Evolutionary conservation across 2,888 invertebrate genomes (phyloP).

Genomic region (Parnassius smintheus): DNA sequence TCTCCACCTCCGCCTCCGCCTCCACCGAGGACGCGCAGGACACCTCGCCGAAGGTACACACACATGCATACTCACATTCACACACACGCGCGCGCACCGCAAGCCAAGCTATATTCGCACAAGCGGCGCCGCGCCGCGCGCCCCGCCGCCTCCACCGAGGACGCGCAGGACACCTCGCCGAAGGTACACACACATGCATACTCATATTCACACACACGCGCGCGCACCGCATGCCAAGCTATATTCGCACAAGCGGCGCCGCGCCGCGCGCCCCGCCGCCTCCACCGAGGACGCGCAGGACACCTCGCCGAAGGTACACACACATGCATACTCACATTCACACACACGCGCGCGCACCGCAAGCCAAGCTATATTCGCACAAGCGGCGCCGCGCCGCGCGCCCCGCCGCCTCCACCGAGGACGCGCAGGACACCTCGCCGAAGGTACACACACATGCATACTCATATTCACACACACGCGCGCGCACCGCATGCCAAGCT

Average conservation of each 20-base stretch:
- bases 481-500: slow-evolving; percentile 38
- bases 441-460: slow-evolving; percentile 46
- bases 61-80: neutral
- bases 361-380: slow-evolving; percentile 52
- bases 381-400: slow-evolving; percentile 60
- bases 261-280: slow-evolving; percentile 44
- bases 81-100: neutral
- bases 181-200: slow-evolving; percentile 46
- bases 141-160: slow-evolving; percentile 48
- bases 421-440: slow-evolving; percentile 62
- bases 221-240: slow-evolving; percentile 38
- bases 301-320: slow-evolving; percentile 63
- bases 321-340: neutral
- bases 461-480: neutral
- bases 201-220: neutral
- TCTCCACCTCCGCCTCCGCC: slow-evolving; percentile 33
- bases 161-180: slow-evolving; percentile 62
- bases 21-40: slow-evolving; percentile 59
- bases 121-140: slow-evolving; percentile 60
- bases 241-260: slow-evolving; percentile 62
- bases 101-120: slow-evolving; percentile 52
- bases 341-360: neutral
- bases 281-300: slow-evolving; percentile 59
- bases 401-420: slow-evolving; percentile 48
- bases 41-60: slow-evolving; percentile 63